Conservation (phyloP, 2,113 vertebrate genomes). For the Oryctolagus cuniculus region mOryCun1.1 NC_091432.1:87095001-87095500, state of each 20-base stretch:
- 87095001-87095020: neutral
- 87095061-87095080: neutral
- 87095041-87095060: neutral
- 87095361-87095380: neutral
- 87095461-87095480: neutral
- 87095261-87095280: neutral
- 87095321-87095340: neutral
- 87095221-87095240: neutral
- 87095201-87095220: neutral
- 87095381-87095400: neutral
- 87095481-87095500: neutral
- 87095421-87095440: neutral
- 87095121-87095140: neutral
- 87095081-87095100: neutral
- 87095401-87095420: neutral
- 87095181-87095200: neutral
- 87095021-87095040: neutral
- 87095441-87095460: neutral
- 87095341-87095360: neutral
- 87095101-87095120: neutral
- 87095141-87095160: neutral
- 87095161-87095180: neutral
- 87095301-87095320: neutral
- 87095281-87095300: neutral
- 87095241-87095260: neutral